Base-by-base conservation (phyloP, 2,113 vertebrate genomes). In the Sterrhoptilus dennistouni region DNA sequence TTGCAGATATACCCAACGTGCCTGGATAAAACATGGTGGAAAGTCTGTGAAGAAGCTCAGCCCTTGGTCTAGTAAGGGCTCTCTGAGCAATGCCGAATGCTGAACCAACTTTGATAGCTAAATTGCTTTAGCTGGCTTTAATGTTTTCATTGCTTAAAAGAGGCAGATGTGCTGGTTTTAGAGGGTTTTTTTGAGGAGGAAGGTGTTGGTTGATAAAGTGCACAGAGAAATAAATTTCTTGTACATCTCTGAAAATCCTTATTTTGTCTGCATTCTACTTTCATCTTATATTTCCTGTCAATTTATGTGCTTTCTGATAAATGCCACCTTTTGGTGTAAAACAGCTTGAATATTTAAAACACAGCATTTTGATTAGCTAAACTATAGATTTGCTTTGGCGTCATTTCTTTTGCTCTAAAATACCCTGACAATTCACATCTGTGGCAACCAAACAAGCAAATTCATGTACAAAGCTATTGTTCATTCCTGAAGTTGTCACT, bases 401-500 rank as follows among this genome's bases (percentile, higher is more conserved):
- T 79, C 42, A 70, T 87, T 96, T 95, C 93, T 97, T 95, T 93
- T 78, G 71, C 88, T 94, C 59, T 77, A 61, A 90, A 88, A 89
- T 71, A 74, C 72, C 91, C 75, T 91, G 91, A 89, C 93, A 95
- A 66, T 87, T 94, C 57, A n/a, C 83, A 89, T 92, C 89, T 65
- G n/a, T 87, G 76, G 87, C 94, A 94, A 60, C 71, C 87, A 90
- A 95, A 91, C 82, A 92, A 93, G 85, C 57, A 61, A 85, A 93
- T 96, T 88, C 87, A 87, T 93, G 75, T 95, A 69, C 38, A 35
- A 88, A 94, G 59, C 77, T 80, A 76, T 95, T 96, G 84, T 83
- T 97, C 87, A 87, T 90, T 96, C 84, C 53, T 31, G 19, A 93
- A 92, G 60, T 71, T 71, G 88, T 83, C 92, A 76, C 71, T 96